phyloP scores from a whole-genome alignment of 2,113 vertebrate genomes.

The Osmerus eperlanus region DNA sequence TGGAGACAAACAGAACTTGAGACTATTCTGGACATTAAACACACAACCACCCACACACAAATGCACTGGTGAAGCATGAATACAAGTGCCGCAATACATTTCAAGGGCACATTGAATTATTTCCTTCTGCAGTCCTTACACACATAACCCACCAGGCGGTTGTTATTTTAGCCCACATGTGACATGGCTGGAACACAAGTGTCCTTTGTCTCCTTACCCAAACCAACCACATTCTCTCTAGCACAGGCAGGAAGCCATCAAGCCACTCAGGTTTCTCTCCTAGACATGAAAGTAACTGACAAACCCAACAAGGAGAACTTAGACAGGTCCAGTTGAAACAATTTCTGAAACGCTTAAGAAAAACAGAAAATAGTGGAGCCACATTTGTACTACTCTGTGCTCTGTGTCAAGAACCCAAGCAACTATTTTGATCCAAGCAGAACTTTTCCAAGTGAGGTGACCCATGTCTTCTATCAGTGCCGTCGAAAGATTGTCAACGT shows the following conservation, averaged over 20 bases:
- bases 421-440: no score
- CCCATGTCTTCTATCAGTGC: no score
- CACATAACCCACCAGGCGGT: constrained; percentile 27
- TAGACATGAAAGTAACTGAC: constrained; percentile 61
- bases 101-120: constrained; percentile 20
- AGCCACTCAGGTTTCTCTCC: constrained; percentile 46
- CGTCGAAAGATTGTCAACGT: no score
- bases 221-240: constrained; percentile 36
- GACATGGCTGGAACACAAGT: constrained; percentile 59
- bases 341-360: no score
- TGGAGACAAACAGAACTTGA: neutral
- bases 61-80: constrained; percentile 26
- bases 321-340: neutral
- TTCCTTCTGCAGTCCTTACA: constrained; percentile 21
- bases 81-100: constrained; percentile 37
- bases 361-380: no score
- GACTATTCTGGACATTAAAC: neutral
- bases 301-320: constrained; percentile 39
- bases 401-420: no score
- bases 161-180: constrained; percentile 59
- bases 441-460: no score
- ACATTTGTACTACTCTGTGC: no score
- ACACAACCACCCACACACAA: constrained; percentile 9
- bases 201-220: constrained; percentile 60
- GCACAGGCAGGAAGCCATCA: constrained; percentile 37